Base-by-base conservation (phyloP, 2,888 invertebrate genomes). In the Phlogophora meticulosa region DNA sequence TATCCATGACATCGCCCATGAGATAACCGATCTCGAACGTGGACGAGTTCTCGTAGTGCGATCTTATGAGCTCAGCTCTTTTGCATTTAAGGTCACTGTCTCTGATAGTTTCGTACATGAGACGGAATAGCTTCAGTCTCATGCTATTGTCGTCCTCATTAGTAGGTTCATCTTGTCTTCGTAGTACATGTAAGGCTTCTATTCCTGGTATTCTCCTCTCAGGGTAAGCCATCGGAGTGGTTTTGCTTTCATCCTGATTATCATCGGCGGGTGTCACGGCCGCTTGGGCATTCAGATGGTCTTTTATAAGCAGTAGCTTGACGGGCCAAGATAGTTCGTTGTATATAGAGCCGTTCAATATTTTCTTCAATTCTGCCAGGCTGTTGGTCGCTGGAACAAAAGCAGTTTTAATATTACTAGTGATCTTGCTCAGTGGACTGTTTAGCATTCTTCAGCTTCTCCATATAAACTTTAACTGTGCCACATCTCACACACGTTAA, bases 51-150 rank as follows among this genome's bases (percentile, higher is more conserved):
- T 71, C 61, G 40, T 93, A 94, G 1, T 88, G 81, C 0, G 76
- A 61, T 10, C 88, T 86, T 0, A 93, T 91, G 0, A 89, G 59
- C 9, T 94, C 93, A 0, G 93, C 93, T 2, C 92, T 80, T 48
- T 89, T 88, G 0, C 87, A 89, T 45, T 93, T 93, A 0, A 90
- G 2, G 2, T 93, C 93, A 13, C 90, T 93, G 34, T 94, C 93
- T 36, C 90, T 63, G 0, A 94, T 89, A 0, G 91, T 90, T 46
- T 94, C 93, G 28, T 93, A 93, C 94, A 94, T 94, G 0, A 94
- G 82, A 0, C 93, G 71, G 64, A 93, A 94, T 0, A 94, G 63
- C 40, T 94, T 93, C 0, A 93, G 59, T 42, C 93, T 87, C 90
- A 94, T 93, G 3, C 82, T 88, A 1, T 74, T 85, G 0, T 93